Conservation (phyloP, 2,888 invertebrate species). For the Nemurella pictetii region DNA sequence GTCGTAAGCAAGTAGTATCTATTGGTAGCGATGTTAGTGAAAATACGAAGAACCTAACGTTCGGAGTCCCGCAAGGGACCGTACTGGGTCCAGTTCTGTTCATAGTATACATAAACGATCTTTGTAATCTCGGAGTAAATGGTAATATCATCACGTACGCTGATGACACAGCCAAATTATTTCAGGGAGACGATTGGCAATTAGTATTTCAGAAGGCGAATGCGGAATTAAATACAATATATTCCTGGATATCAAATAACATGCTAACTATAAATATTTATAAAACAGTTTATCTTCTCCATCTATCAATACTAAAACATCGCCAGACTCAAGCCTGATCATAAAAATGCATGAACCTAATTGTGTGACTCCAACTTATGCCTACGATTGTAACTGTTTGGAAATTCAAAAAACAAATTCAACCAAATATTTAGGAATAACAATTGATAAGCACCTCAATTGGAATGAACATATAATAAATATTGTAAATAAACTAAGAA, state of each 20-base stretch:
- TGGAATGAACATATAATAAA: neutral
- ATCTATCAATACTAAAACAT: neutral
- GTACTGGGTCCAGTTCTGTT: no score
- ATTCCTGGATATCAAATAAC: neutral
- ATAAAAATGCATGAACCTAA: neutral
- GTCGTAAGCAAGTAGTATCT: neutral
- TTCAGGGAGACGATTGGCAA: neutral
- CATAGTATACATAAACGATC: no score
- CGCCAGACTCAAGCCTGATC: neutral
- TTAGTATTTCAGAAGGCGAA: neutral
- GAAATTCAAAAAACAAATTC: neutral
- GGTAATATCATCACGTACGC: neutral
- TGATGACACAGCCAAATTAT: neutral
- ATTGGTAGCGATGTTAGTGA: neutral
- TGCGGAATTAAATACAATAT: neutral
- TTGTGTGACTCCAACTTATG: neutral
- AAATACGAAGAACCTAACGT: neutral
- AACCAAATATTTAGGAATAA: neutral
- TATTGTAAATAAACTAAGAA: neutral
- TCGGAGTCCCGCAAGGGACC: neutral
- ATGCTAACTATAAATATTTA: no score
- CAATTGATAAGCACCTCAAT: neutral
- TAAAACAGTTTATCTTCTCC: neutral
- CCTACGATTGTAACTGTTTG: slow-evolving; percentile 20
- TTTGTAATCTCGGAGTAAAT: no score